Percentiles rank a stretch among this genome's conserved stretches.
phyloP scores from a whole-genome alignment of 2,113 vertebrate genomes.

The Tursiops truncatus region DNA sequence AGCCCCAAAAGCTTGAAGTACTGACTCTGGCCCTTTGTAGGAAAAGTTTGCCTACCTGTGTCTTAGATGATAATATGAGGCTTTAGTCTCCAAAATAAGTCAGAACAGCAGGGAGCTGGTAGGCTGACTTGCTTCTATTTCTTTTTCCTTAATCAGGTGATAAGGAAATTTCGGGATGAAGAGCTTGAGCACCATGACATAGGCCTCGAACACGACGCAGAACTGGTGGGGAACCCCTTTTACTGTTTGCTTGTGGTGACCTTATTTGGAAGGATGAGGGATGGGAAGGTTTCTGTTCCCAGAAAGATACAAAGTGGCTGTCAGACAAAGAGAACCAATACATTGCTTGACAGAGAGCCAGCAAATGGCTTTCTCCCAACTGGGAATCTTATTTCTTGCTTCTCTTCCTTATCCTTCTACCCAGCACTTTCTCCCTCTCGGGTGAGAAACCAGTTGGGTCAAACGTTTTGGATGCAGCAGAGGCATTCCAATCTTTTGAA shows the following conservation, averaged over 20 bases:
- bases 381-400: not conserved
- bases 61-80: not conserved
- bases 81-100: not conserved
- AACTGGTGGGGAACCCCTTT: slow-evolving; percentile 84
- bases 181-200: slow-evolving; percentile 96
- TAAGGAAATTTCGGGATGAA: slow-evolving; percentile 96
- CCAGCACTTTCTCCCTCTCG: not conserved
- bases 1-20: too few species aligned
- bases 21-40: not conserved
- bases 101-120: not conserved
- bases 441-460: not conserved
- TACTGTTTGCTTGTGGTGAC: not conserved
- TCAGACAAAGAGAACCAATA: not conserved
- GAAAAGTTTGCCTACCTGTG: not conserved
- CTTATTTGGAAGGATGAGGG: not conserved
- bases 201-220: slow-evolving; percentile 92
- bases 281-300: not conserved
- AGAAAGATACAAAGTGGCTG: not conserved
- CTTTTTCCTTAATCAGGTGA: slow-evolving; percentile 83
- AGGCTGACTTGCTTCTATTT: not conserved
- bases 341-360: not conserved
- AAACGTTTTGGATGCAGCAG: not conserved
- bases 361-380: accelerated
- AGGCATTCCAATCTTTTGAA: not conserved
- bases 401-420: not conserved